Evolutionary conservation across 2,888 invertebrate species (phyloP).

Genomic region (Tolmerus cingulatus): DNA sequence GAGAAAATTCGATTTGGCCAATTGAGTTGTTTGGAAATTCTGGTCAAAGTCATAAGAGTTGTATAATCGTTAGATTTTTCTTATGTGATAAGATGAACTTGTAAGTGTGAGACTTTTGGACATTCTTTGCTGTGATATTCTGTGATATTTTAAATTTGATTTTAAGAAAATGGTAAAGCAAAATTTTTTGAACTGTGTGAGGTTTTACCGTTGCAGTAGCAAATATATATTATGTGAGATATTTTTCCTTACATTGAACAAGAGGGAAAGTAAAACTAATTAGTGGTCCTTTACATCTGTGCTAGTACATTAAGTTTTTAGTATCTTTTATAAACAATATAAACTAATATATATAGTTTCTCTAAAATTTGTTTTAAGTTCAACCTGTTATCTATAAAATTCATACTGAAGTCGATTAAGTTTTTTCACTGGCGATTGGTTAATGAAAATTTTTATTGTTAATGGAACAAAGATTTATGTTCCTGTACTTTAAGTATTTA

Average conservation of each 20-base stretch:
- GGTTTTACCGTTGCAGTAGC: background rate
- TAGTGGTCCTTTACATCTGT: background rate
- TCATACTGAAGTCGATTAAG: background rate
- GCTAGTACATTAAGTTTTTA: background rate
- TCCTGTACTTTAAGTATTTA: background rate
- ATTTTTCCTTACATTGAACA: background rate
- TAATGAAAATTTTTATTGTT: background rate
- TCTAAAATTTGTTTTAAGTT: background rate
- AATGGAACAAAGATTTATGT: background rate
- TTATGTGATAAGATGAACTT: constrained; percentile 1
- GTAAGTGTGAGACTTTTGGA: background rate
- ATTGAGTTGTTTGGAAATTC: background rate
- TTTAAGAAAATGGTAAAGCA: background rate
- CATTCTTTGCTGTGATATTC: constrained; percentile 10
- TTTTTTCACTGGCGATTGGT: background rate
- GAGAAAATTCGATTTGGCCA: constrained; percentile 7
- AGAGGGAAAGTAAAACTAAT: background rate
- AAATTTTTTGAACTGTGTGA: background rate
- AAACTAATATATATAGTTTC: background rate
- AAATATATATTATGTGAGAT: background rate
- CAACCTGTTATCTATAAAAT: background rate
- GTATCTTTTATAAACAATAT: background rate
- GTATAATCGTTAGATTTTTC: background rate
- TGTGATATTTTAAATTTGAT: constrained; percentile 5
- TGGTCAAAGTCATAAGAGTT: background rate